These are phyloP conservation scores for Trachops cirrhosus DNA, from an alignment of 2,797 vertebrate genomes.

Conservation along the genomic window DNA sequence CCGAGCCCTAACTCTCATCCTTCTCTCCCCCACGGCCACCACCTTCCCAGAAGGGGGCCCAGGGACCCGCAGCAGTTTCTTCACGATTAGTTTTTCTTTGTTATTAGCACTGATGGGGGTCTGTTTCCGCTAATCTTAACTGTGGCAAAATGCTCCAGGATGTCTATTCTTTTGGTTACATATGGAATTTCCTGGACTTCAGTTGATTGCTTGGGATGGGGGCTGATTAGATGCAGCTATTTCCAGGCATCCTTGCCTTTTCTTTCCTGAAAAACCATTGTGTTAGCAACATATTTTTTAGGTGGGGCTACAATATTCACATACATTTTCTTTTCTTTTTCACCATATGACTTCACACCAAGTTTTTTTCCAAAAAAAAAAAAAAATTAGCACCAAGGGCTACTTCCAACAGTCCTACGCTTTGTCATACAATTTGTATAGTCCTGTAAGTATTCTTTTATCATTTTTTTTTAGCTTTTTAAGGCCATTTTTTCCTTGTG, in stretches of 20 bases:
- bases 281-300: slow-evolving; percentile 66
- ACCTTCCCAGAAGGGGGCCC: slow-evolving; percentile 39
- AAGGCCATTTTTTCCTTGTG: neutral
- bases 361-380: neutral
- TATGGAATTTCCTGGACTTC: slow-evolving; percentile 77
- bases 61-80: neutral
- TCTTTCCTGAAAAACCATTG: slow-evolving; percentile 73
- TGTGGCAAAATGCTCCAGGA: slow-evolving; percentile 71
- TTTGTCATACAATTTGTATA: neutral
- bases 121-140: slow-evolving; percentile 72
- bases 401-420: neutral
- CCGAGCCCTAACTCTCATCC: neutral
- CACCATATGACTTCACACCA: slow-evolving; percentile 3
- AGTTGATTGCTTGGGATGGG: slow-evolving; percentile 70
- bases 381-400: neutral
- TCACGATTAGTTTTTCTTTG: slow-evolving; percentile 60
- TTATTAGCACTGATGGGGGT: slow-evolving; percentile 50
- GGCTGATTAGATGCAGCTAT: slow-evolving; percentile 75
- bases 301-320: slow-evolving; percentile 52
- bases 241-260: slow-evolving; percentile 70
- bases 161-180: slow-evolving; percentile 74
- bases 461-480: neutral
- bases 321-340: slow-evolving; percentile 49
- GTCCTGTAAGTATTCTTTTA: neutral
- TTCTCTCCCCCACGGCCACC: neutral